Evolutionary conservation across 2,113 vertebrate genomes (phyloP).

Genomic region (Gopherus evgoodei): DNA sequence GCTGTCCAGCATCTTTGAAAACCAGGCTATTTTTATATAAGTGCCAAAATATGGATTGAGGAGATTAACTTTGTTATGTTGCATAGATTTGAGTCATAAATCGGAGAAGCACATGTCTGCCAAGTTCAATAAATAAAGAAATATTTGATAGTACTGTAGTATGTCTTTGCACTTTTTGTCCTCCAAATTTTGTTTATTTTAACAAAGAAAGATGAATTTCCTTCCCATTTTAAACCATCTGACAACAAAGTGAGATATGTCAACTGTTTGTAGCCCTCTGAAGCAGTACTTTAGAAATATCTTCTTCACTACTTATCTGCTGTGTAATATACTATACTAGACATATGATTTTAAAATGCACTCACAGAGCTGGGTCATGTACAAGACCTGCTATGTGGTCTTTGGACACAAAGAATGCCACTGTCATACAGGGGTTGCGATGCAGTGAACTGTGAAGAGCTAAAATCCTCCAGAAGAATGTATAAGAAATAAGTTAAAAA

Average conservation of each 20-base stretch:
- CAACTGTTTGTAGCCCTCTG: background rate
- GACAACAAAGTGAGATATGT: background rate
- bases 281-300: background rate
- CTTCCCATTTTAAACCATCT: background rate
- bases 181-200: background rate
- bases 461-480: constrained; percentile 9
- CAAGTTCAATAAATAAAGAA: background rate
- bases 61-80: background rate
- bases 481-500: constrained; percentile 39
- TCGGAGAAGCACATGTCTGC: background rate
- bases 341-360: background rate
- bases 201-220: background rate
- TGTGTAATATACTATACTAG: background rate
- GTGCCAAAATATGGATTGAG: accelerated
- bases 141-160: background rate
- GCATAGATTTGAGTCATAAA: background rate
- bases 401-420: background rate
- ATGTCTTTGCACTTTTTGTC: background rate
- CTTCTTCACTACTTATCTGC: background rate
- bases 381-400: background rate
- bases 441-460: background rate
- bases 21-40: background rate
- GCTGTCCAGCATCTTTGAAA: background rate
- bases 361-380: background rate
- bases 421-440: accelerated